Base-by-base conservation (phyloP, 2,113 vertebrate genomes). In the Myodes glareolus region DNA sequence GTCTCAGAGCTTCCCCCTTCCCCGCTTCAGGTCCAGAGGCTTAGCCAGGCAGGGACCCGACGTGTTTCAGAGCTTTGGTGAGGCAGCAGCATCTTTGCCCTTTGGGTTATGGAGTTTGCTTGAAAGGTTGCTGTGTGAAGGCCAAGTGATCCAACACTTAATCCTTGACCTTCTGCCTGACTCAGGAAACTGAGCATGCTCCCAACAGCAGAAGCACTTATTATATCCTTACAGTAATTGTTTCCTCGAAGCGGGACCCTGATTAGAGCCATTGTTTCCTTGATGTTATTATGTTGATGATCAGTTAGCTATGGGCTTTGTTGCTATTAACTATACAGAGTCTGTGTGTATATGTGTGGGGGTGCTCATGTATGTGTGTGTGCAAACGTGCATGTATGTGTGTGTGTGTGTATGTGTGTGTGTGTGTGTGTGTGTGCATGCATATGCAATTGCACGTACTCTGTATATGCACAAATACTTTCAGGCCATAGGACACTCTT, bases 11-110 rank as follows among this genome's bases (percentile, higher is more conserved):
- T 93, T 81, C 12, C n/a, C 16, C 67, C 50, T 6, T 5, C 88
- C 61, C 80, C 23, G 25, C 10, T 3, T 87, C 75, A 47, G n/a
- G 14, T 77, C 42, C 58, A 42, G 67, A 45, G n/a, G 25, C 39
- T 1, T 68, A 52, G 4, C 25, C 33, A 16, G 23, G 52, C 5
- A 12, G 55, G 52, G 45, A 2, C 0, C 55, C 2, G 52, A 58
- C 36, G 11, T 3, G 39, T 10, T 11, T 33, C 5, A 7, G 19
- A 42, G n/a, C 9, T 23, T 42, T 17, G 13, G 25, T 65, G 39
- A 31, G 33, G 27, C 27, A 21, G 0, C 0, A 21, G 16, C 13
- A 0, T 11, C n/a, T 70, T 29, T 52, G 47, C 19, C 2, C 63
- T 25, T 23, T 6, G 3, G n/a, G 36, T 39, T n/a, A 25, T 10